phyloP scores from a whole-genome alignment of 1,140 invertebrate species.

The Ceratina japonica region DNA sequence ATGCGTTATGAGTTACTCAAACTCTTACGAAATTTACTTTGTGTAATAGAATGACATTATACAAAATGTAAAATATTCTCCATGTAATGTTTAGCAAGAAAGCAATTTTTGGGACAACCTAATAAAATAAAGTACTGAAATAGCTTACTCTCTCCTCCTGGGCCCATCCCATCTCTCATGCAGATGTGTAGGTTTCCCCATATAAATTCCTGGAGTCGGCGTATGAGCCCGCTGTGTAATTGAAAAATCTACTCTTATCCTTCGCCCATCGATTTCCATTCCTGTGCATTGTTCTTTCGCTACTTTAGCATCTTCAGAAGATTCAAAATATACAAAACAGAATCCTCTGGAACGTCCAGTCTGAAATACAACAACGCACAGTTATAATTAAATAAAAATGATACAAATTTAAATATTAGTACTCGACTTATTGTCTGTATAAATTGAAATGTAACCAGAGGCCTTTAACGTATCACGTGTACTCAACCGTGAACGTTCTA shows the following conservation, averaged over 20 bases:
- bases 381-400: background rate
- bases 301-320: constrained; percentile 92
- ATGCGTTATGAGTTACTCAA: too few relatives aligned
- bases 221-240: constrained; percentile 98
- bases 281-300: constrained; percentile 97
- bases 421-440: background rate
- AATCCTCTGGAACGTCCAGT: constrained; percentile 96
- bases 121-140: background rate
- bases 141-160: constrained; percentile 80
- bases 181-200: constrained; percentile 92
- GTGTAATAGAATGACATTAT: background rate
- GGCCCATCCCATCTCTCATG: constrained; percentile 72
- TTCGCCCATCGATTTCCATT: constrained; percentile 95
- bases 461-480: constrained; percentile 73
- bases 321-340: constrained; percentile 97
- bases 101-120: too few relatives aligned
- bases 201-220: constrained; percentile 98
- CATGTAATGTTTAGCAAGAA: too few relatives aligned
- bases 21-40: background rate
- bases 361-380: constrained; percentile 75
- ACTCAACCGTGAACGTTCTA: constrained; percentile 72
- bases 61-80: background rate
- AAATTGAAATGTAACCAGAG: constrained; percentile 68
- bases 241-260: constrained; percentile 97
- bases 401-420: background rate